Conservation (phyloP, 2,888 invertebrate genomes). For the Idaea dimidiata region DNA sequence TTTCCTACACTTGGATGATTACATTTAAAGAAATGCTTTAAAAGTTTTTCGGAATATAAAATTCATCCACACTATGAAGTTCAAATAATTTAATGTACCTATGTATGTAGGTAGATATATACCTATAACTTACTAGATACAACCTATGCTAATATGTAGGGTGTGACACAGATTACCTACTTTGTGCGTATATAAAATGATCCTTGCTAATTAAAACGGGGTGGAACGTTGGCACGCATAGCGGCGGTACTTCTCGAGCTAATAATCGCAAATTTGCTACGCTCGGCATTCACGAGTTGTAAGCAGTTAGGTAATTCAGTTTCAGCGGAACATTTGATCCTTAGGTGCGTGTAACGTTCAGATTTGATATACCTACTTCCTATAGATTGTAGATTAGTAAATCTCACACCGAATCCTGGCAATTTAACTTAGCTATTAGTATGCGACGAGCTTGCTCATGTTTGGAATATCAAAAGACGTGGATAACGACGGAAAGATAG, state of each 20-base stretch:
- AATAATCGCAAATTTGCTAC: conserved; percentile 20
- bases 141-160: conserved; percentile 2
- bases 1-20: too few species aligned
- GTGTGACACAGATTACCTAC: conserved; percentile 15
- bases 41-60: too few species aligned
- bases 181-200: conserved; percentile 16
- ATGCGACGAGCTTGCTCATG: too few species aligned
- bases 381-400: background rate
- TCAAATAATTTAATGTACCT: too few species aligned
- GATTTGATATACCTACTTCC: conserved; percentile 7
- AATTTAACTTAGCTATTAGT: background rate
- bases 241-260: conserved; percentile 12
- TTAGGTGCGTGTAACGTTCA: conserved; percentile 9
- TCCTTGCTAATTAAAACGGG: conserved; percentile 22
- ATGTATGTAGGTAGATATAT: background rate
- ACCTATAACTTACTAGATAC: background rate
- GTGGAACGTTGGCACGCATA: conserved; percentile 13
- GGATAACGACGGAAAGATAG: too few species aligned
- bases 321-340: conserved; percentile 16
- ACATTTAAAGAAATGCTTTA: too few species aligned
- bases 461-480: too few species aligned
- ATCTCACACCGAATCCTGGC: background rate
- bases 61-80: too few species aligned
- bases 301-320: conserved; percentile 10
- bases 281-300: conserved; percentile 11